Conservation (phyloP, 2,888 invertebrate genomes). For the Chrysomela aeneicollis region DNA sequence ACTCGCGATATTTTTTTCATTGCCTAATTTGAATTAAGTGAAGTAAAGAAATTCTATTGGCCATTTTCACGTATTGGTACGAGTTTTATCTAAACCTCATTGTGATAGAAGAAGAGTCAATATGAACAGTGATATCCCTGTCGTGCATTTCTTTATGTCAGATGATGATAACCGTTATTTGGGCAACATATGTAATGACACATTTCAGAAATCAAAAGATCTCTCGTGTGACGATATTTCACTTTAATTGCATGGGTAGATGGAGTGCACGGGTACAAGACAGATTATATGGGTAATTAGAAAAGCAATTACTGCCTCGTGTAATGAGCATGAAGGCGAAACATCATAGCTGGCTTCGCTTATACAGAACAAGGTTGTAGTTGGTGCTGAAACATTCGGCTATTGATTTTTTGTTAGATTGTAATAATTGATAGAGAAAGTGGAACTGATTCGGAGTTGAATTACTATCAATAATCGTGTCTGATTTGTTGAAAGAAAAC, state of each 20-base stretch:
- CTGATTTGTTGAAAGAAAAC: no score
- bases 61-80: no score
- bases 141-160: no score
- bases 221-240: slow-evolving; percentile 7
- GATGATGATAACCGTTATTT: slow-evolving; percentile 15
- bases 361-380: background rate
- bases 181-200: slow-evolving; percentile 26
- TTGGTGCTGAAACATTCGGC: background rate
- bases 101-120: no score
- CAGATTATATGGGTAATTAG: slow-evolving; percentile 20
- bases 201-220: background rate
- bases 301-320: slow-evolving; percentile 8
- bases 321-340: slow-evolving; percentile 4
- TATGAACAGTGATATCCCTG: no score
- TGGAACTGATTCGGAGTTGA: background rate
- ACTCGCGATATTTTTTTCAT: no score
- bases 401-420: background rate
- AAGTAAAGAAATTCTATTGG: no score
- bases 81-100: no score
- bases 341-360: background rate
- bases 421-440: background rate
- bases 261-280: background rate
- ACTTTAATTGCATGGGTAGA: slow-evolving; percentile 16
- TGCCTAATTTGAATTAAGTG: no score
- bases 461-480: background rate